Evolutionary conservation across 2,888 invertebrate genomes (phyloP), one percentile per base, ranked within the genome.

Genomic region (Rhyacophila evoluta): DNA sequence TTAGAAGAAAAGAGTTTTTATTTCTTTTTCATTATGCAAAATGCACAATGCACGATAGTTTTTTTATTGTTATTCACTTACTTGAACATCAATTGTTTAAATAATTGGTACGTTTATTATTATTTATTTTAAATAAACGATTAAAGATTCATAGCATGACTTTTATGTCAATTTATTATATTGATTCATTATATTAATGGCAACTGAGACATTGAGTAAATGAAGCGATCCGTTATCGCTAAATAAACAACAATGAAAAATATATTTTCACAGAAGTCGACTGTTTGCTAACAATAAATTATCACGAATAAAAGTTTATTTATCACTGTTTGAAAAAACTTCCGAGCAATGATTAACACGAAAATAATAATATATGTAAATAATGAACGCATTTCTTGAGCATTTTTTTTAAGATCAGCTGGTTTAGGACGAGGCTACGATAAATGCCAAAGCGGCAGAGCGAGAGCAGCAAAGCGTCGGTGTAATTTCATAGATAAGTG

Each of bases 211-310:
- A 55, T 55, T 55, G 55, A 55, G 10, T 19, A 55, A 55, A 55
- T 55, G 55, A 55, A 55, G 15, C 55, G 55, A 55, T 10, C 19
- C 55, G 55, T 55, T 55, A 55, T 55, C 55, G 55, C 8, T 10
- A 25, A 55, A 19, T 55, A 55, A 55, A 55, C 6, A 55, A 10
- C 15, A 55, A 19, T 2, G 8, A 19, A 19, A 25, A 19, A 55
- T 19, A 19, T 19, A 19, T 55, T 19, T 55, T 55, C 55, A 8
- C 55, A 3, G 55, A 55, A 10, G 15, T 55, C 19, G 55, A 55
- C 19, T 55, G 55, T 55, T 55, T 55, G 25, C 55, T 19, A 19
- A 55, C 55, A 55, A 55, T 55, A 55, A 55, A 55, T 55, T 55
- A 55, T 55, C 55, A 10, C 15, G 4, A 55, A 19, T 55, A 55